Evolutionary conservation across 2,888 invertebrate species (phyloP), one percentile per base, ranked within the genome.

Genomic region (Pollenia amentaria): DNA sequence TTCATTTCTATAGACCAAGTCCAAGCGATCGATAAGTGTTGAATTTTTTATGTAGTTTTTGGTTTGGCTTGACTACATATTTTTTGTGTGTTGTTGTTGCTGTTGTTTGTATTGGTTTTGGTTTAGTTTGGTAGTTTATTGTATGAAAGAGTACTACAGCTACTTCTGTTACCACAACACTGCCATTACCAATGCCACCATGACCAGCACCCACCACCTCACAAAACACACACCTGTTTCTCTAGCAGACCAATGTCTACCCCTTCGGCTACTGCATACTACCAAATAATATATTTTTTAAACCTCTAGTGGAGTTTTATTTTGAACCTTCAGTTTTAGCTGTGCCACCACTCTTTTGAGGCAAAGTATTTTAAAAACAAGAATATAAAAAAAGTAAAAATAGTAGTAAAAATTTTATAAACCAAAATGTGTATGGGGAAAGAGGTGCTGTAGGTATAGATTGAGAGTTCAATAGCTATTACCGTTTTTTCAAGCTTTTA

Each of bases 1-100:
- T 14, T 10, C 42, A 65, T 40, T 65, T 18, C 29, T 57, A 77
- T 51, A 81, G 70, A 60, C 55, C 51, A 76, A 86, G 79, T 77
- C 67, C 87, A 77, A 40, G 60, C 88, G 79, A 88, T 89, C 88
- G 88, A 89, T 89, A 88, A 88, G 88, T 88, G 88, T 89, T 89
- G 87, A 88, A 88, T 88, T 84, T 88, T 88, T 88, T 70, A 88
- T 89, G 64, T 65, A 29, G 55, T 81, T 85, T 70, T 86, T 65
- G 69, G 73, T 82, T 86, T 69, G 79, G 70, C 55, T 86, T 83
- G 42, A 70, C 73, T 82, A 67, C 62, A 76, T 70, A 76, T 62
- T 73, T 65, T 85, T 64, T 16, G 18, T 80, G 48, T 42, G 53
- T 44, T 48, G 53, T 48, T 84, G 42, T 16, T 62, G 7, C 2